Evolutionary conservation across 2,888 invertebrate genomes (phyloP), one percentile per base, ranked within the genome.

Genomic region (Heliconius ethilla): DNA sequence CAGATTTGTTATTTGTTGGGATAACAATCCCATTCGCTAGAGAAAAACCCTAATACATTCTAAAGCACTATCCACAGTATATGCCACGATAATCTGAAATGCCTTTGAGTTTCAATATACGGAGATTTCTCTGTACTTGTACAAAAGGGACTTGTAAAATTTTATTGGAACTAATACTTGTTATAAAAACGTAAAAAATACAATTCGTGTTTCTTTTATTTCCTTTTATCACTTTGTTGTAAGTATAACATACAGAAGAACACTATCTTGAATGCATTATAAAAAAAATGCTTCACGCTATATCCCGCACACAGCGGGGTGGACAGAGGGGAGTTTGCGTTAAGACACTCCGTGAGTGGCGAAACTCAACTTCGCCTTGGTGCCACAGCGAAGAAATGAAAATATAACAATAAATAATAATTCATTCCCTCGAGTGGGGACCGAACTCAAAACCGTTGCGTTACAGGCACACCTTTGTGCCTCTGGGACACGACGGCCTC

Each of bases 71-170:
- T 88, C 87, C 86, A 85, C 87, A 83, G 84, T 87, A 87, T 86
- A 84, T 84, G 85, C 87, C 87, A 87, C 89, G 79, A 84, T 83
- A 88, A 88, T 88, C 87, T 87, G 87, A 88, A 88, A 84, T 82
- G 87, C 86, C 87, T 90, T 90, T 89, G 86, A 86, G 90, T 91
- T 90, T 88, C 88, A 88, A 87, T 85, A 85, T 84, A 83, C 89
- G 90, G 91, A 87, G 88, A 83, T 86, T 87, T 90, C 88, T 91
- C 92, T 89, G 90, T 88, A 90, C 90, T 91, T 93, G 92, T 93
- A 93, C 92, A 93, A 92, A 93, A 88, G 87, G 87, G 91, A 92
- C 90, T 91, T 92, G 92, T 92, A 92, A 93, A 91, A 92, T 92
- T 92, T 92, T 92, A 93, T 92, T 92, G 91, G 90, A 92, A 93